A percentile compares a stretch with the other conserved stretches of the same genome.
phyloP scores from a whole-genome alignment of 1,140 invertebrate genomes.

The Aricia agestis region DNA sequence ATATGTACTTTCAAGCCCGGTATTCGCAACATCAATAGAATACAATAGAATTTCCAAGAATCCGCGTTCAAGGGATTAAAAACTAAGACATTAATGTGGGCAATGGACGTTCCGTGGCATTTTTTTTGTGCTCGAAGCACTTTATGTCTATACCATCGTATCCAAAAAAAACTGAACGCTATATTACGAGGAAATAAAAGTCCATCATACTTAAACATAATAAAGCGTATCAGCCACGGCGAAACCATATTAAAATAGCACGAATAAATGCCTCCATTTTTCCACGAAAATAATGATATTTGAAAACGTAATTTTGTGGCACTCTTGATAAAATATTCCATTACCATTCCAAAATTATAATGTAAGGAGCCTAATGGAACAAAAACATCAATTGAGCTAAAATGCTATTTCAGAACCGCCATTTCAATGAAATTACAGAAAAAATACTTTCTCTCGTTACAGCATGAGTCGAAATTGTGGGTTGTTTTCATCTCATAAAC shows the following conservation, averaged over 20 bases:
- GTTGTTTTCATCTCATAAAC: no score
- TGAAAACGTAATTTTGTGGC: constrained; percentile 9
- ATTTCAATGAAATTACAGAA: constrained; percentile 6
- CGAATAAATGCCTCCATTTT: not conserved
- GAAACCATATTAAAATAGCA: not conserved
- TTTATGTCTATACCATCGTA: no score
- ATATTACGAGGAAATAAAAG: not conserved
- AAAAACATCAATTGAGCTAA: constrained; percentile 30
- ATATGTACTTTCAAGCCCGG: no score
- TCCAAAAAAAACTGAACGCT: not conserved
- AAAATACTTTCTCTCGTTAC: not conserved
- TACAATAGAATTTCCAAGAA: no score
- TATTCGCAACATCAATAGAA: no score
- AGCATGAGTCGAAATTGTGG: not conserved
- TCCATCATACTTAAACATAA: not conserved
- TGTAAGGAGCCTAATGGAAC: constrained; percentile 25
- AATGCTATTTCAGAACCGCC: constrained; percentile 26
- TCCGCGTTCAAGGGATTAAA: no score
- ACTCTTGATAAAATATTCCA: constrained; percentile 12
- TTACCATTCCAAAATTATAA: constrained; percentile 33
- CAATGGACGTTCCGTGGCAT: no score
- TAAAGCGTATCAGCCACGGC: not conserved
- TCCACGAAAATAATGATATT: constrained; percentile 4
- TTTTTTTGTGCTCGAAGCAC: no score
- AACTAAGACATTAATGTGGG: no score